Evolutionary conservation across 2,888 invertebrate species (phyloP), one percentile per base, ranked within the genome.

Genomic region (Andrena hattorfiana): DNA sequence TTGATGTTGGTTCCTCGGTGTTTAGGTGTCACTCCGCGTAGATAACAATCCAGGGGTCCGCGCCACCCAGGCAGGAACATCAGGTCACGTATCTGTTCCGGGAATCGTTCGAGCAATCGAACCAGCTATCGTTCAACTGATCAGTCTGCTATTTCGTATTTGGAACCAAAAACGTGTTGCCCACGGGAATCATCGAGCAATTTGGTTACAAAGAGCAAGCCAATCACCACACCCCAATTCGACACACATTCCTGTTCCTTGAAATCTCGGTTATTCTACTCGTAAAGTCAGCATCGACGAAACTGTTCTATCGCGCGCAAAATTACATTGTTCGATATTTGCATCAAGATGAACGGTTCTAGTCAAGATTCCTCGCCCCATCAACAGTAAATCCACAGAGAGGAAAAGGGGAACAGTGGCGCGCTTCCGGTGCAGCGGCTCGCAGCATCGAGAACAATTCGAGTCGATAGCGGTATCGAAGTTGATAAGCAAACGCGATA

Each of bases 401-500:
- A 54, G 62, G 77, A 49, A 78, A 77, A 73, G 77, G 71, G 62
- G 30, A 69, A 80, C 72, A 85, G 85, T 89, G 90, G 86, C 84
- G 84, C 77, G 80, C 86, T 92, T 92, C 92, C 92, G 91, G 90
- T 85, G 86, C 92, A 92, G 91, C 90, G 91, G 92, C 89, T 88
- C 85, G 87, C 89, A 90, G 87, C 89, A 86, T 91, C 93, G 92
- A 92, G 92, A 93, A 92, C 90, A 90, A 88, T 89, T 89, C 87
- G 86, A 87, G 90, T 88, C 91, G 91, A 93, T 92, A 93, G 81
- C 84, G 77, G 86, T 92, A 93, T 93, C 93, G 91, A 90, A 87
- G 87, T 83, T 90, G 93, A 93, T 93, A 93, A 93, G 92, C 87
- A 81, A 81, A 78, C 66, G 90, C 89, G 92, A 93, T 93, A 91